Conservation (phyloP, 2,113 vertebrate species). For the Neodon shergylaensis region DNA sequence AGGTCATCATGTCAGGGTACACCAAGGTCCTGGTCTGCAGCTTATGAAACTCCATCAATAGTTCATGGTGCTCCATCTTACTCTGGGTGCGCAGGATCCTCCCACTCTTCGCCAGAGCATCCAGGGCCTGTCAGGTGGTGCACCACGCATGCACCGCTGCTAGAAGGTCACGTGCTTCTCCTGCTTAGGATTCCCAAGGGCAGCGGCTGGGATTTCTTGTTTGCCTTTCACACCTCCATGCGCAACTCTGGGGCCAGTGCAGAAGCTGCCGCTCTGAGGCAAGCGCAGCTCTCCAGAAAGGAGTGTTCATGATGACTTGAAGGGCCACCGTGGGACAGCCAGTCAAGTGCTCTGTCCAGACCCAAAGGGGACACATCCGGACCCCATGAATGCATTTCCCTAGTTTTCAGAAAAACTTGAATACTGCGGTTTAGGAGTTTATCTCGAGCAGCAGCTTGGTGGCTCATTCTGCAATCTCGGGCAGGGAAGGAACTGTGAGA, state of each 20-base stretch:
- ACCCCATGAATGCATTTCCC: background rate
- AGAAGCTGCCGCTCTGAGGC: background rate
- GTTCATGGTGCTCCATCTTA: background rate
- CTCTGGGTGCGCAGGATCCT: background rate
- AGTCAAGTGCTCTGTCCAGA: background rate
- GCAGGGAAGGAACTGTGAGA: background rate
- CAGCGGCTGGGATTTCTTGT: slow-evolving; percentile 95
- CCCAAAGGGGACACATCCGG: background rate
- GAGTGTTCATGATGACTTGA: background rate
- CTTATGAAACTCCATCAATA: no score
- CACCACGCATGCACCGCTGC: slow-evolving; percentile 13
- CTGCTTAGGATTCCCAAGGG: slow-evolving; percentile 91
- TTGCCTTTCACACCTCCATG: slow-evolving; percentile 90
- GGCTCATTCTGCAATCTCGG: no score
- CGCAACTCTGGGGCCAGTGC: background rate
- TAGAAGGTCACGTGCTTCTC: slow-evolving; percentile 96
- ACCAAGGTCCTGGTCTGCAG: slow-evolving; percentile 92
- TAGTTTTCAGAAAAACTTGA: background rate
- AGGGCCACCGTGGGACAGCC: background rate
- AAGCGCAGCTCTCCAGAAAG: background rate
- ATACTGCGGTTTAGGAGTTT: background rate
- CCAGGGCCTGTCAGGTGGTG: background rate
- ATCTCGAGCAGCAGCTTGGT: no score
- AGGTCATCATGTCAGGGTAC: slow-evolving; percentile 96
- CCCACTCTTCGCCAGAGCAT: background rate